phyloP scores from a whole-genome alignment of 2,113 vertebrate species.

The Perca schrenkii region DNA sequence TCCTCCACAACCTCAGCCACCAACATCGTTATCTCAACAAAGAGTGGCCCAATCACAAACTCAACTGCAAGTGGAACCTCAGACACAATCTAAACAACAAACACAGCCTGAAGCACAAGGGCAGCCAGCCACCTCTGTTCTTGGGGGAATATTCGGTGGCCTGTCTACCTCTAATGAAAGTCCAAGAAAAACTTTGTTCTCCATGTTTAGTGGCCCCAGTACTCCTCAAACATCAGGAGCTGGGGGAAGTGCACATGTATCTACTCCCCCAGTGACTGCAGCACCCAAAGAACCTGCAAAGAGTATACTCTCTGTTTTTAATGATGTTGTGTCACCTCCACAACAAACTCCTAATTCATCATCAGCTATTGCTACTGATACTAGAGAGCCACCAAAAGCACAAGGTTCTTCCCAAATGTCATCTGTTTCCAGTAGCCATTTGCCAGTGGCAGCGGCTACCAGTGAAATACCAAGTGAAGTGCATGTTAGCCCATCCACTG shows the following conservation, averaged over 20 bases:
- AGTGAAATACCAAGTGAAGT: slow-evolving; percentile 50
- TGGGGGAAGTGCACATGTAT: slow-evolving; percentile 57
- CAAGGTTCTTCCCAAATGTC: slow-evolving; percentile 41
- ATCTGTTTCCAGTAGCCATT: slow-evolving; percentile 42
- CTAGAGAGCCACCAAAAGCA: slow-evolving; percentile 48
- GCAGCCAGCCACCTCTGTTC: slow-evolving; percentile 61
- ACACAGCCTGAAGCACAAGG: slow-evolving; percentile 58
- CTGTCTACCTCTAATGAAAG: slow-evolving; percentile 72
- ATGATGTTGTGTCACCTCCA: slow-evolving; percentile 35
- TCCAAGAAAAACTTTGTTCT: slow-evolving; percentile 75
- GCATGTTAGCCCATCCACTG: neutral
- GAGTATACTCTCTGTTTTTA: slow-evolving; percentile 42
- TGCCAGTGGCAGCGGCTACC: slow-evolving; percentile 45
- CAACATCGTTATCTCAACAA: slow-evolving; percentile 48
- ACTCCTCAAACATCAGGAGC: slow-evolving; percentile 49
- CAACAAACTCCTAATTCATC: slow-evolving; percentile 35
- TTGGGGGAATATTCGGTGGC: slow-evolving; percentile 71
- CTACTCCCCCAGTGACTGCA: slow-evolving; percentile 36
- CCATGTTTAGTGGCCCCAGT: slow-evolving; percentile 74
- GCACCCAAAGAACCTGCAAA: slow-evolving; percentile 60
- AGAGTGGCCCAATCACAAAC: slow-evolving; percentile 39
- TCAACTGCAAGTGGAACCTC: slow-evolving; percentile 37
- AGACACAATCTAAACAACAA: slow-evolving; percentile 59
- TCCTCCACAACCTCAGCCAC: slow-evolving; percentile 58
- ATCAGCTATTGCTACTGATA: slow-evolving; percentile 1